Evolutionary conservation across 2,888 invertebrate genomes (phyloP), one percentile per base, ranked within the genome.

Genomic region (Sarcophaga subvicina): DNA sequence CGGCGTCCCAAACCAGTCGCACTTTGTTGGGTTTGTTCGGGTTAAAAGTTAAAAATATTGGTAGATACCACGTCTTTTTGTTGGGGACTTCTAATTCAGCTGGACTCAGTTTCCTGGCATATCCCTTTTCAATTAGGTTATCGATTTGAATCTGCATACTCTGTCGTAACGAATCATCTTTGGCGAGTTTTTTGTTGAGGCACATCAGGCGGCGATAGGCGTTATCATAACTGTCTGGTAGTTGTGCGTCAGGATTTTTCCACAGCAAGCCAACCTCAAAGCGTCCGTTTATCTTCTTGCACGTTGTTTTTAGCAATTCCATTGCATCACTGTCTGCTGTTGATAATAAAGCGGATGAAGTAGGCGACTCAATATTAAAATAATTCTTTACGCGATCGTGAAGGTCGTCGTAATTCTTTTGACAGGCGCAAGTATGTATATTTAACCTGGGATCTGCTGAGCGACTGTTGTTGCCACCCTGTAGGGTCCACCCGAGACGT

Each of bases 381-480:
- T 27, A 27, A 27, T 6, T 27, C 5, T 27, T 27, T 6, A 82
- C 71, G 11, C 20, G n/a, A 14, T 77, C 37, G 69, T 82, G 77
- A 22, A 71, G 69, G 2, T 59, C 62, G 17, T 75, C 70, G 47
- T 78, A 59, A n/a, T 66, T 10, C 59, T 60, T 73, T 25, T 75
- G 14, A 47, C 81, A 81, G 8, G 47, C 63, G 49, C 76, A 81
- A 1, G 20, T 47, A 54, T 81, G 76, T 17, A 81, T 72, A 45
- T 80, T 59, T 14, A 80, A 25, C 12, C 12, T 25, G 25, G 3
- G 76, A 62, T 64, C 64, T 11, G 49, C 64, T 5, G 37, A 27
- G 14, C 25, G 11, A 25, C 14, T 5, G 27, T 8, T 27, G 25
- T 64, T 25, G 1, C 25, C 27, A 25, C 5, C 27, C 27, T 6